These are phyloP conservation scores for Leptobrachium leishanense DNA, from an alignment of 2,113 vertebrate species.

Conservation along the genomic window DNA sequence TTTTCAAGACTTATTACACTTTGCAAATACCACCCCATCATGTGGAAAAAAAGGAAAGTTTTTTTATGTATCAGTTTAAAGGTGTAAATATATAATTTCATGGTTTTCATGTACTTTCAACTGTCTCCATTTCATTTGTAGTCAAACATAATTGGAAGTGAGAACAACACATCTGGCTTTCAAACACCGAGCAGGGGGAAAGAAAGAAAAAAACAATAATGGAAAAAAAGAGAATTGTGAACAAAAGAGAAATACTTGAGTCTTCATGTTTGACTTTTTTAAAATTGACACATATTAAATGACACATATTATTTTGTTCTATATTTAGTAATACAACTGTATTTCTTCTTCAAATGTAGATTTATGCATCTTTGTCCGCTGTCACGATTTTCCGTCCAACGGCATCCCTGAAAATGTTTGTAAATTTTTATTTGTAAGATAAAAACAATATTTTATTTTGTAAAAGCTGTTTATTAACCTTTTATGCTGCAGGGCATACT, in stretches of 20 bases:
- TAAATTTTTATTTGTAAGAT: not conserved
- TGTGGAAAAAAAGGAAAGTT: slow-evolving; percentile 7
- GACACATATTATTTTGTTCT: slow-evolving; percentile 30
- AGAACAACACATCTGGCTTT: slow-evolving; percentile 29
- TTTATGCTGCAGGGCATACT: too few relatives aligned
- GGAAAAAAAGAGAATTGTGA: slow-evolving; percentile 21
- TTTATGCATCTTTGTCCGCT: slow-evolving; percentile 4
- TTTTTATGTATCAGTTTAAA: slow-evolving; percentile 25
- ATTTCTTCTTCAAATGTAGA: slow-evolving; percentile 2
- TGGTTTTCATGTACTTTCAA: not conserved
- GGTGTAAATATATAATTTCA: slow-evolving; percentile 23
- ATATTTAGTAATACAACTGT: slow-evolving; percentile 19
- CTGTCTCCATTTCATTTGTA: not conserved
- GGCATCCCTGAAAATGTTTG: not conserved
- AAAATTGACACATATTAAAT: slow-evolving; percentile 24
- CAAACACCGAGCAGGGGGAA: not conserved
- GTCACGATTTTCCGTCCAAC: not conserved
- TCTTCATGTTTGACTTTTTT: slow-evolving; percentile 3
- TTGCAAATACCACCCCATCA: slow-evolving; percentile 27
- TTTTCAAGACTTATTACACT: slow-evolving; percentile 49
- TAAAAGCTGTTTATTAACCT: too few relatives aligned
- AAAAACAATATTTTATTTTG: too few relatives aligned
- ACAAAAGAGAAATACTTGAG: slow-evolving; percentile 26
- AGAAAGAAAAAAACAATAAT: slow-evolving; percentile 24
- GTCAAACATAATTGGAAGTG: slow-evolving; percentile 20